Evolutionary conservation across 2,888 invertebrate genomes (phyloP).

Genomic region (Pyrochroa serraticornis): DNA sequence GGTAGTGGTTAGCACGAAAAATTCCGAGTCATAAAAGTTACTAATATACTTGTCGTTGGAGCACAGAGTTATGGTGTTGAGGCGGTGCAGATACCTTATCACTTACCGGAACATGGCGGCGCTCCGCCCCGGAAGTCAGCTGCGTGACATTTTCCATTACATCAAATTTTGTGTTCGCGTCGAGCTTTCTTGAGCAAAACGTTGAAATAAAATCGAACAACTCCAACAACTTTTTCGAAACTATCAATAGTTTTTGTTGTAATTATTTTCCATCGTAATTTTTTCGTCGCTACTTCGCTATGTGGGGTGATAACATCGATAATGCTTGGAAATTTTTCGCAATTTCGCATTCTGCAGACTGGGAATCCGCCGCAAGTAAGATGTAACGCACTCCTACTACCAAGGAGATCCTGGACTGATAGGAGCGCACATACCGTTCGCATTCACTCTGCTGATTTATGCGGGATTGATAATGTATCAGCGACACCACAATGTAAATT

Average conservation of each 20-base stretch:
- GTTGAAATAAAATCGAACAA: too few species aligned
- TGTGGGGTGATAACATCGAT: slow-evolving; percentile 42
- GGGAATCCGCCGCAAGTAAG: slow-evolving; percentile 46
- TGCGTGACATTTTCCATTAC: slow-evolving; percentile 49
- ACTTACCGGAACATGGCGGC: slow-evolving; percentile 52
- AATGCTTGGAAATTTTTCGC: slow-evolving; percentile 48
- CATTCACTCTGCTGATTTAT: slow-evolving; percentile 55
- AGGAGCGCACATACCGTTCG: slow-evolving; percentile 46
- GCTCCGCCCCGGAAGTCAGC: slow-evolving; percentile 53
- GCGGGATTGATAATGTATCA: slow-evolving; percentile 56
- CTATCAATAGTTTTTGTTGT: too few species aligned
- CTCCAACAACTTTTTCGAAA: too few species aligned
- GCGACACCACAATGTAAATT: slow-evolving; percentile 58
- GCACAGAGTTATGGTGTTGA: slow-evolving; percentile 40
- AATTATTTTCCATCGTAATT: too few species aligned
- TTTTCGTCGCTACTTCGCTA: background rate
- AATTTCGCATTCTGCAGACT: slow-evolving; percentile 45
- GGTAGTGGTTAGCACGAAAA: background rate
- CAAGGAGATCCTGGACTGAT: slow-evolving; percentile 46
- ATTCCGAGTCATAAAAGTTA: slow-evolving; percentile 13
- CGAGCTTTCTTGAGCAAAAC: too few species aligned
- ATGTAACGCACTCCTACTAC: slow-evolving; percentile 51
- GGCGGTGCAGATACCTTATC: slow-evolving; percentile 54
- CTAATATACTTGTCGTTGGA: slow-evolving; percentile 24
- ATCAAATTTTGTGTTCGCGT: slow-evolving; percentile 14